Conservation (phyloP, 2,888 invertebrate genomes). For the Mesochorus sp. region DNA sequence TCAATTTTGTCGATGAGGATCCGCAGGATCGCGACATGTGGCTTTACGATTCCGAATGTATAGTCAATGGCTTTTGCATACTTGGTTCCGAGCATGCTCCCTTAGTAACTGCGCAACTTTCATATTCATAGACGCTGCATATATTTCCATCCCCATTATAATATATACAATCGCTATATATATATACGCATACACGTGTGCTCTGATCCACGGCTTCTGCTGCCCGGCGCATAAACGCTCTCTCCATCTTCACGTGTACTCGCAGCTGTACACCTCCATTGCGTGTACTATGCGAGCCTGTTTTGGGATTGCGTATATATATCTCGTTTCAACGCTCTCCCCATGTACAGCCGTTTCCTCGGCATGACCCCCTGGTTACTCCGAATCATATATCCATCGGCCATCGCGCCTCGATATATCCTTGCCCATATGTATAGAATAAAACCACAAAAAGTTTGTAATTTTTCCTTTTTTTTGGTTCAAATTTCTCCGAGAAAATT, state of each 20-base stretch:
- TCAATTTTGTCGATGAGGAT: too few relatives aligned
- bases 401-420: conserved; percentile 65
- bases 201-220: not conserved
- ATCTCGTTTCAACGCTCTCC: not conserved
- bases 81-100: conserved; percentile 70
- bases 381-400: conserved; percentile 73
- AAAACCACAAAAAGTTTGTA: too few relatives aligned
- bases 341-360: conserved; percentile 3
- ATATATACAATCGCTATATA: conserved; percentile 52
- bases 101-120: conserved; percentile 77
- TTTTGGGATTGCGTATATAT: not conserved
- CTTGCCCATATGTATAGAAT: too few relatives aligned
- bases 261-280: not conserved
- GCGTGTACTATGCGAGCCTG: conserved; percentile 20
- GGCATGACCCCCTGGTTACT: conserved; percentile 72
- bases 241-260: conserved; percentile 23
- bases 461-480: too few relatives aligned
- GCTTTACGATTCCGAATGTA: not conserved
- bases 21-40: too few relatives aligned
- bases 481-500: too few relatives aligned
- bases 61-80: conserved; percentile 1
- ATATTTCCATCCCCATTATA: conserved; percentile 74
- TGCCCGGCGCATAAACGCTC: not conserved
- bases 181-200: conserved; percentile 31
- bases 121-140: conserved; percentile 78